These are phyloP conservation scores for Smittia sp. DNA, from an alignment of 2,888 invertebrate species.

Conservation along the genomic window DNA sequence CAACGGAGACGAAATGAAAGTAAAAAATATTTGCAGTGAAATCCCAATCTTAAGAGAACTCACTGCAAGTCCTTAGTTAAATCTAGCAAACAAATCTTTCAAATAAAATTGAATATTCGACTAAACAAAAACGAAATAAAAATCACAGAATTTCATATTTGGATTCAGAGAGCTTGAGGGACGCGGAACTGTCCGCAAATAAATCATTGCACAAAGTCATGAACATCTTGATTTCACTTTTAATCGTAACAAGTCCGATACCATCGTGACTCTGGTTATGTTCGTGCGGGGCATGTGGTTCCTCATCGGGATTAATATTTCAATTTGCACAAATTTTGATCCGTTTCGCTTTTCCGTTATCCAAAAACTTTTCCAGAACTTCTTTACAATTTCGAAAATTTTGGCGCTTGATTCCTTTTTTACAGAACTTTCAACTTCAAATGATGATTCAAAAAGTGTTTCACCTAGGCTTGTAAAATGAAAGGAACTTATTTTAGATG, in stretches of 20 bases:
- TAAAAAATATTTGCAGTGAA: not conserved
- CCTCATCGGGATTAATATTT: not conserved
- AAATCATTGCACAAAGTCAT: not conserved
- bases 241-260: not conserved
- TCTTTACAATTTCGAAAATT: not conserved
- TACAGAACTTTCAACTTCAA: not conserved
- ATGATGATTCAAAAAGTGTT: too few species aligned
- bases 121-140: conserved; percentile 8
- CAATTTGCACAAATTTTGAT: not conserved
- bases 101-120: not conserved
- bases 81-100: not conserved
- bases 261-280: not conserved
- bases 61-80: too few species aligned
- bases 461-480: too few species aligned
- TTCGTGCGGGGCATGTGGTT: conserved; percentile 26
- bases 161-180: not conserved
- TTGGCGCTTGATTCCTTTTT: not conserved
- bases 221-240: not conserved
- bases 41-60: too few species aligned
- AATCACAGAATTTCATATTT: not conserved
- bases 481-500: conserved; percentile 27
- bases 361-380: not conserved
- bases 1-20: not conserved
- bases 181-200: not conserved
- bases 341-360: not conserved